Base-by-base conservation (phyloP, 2,888 invertebrate species). In the Ernsta delagoae region DNA sequence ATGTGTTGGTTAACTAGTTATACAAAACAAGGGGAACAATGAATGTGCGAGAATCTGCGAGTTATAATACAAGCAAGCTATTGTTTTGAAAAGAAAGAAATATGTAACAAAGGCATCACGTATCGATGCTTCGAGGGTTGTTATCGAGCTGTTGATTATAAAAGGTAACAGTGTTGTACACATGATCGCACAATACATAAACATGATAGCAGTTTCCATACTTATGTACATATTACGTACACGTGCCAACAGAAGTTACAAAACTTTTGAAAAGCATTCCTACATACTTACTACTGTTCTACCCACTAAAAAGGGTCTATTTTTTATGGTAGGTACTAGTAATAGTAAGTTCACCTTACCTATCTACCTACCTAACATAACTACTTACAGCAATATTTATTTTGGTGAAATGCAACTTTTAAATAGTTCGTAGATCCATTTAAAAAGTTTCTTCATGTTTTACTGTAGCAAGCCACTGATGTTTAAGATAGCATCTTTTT, bases 41-140 rank as follows among this genome's bases (percentile, higher is more conserved):
- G 48, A 50, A 50, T 50, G 6, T 16, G 4, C 16, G 48, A 6
- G 48, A 7, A 24, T 24, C 24, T 24, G 24, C 24, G 24, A 24
- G 24, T 24, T 50, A 50, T 48, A 50, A 12, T 50, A 50, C 7
- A 12, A 7, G 16, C 6, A 50, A 50, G 48, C 48, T 12, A 12
- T 48, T 48, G 48, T 48, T 48, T 48, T 48, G 48, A 48, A 48
- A 48, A 48, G 48, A 48, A 48, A n/a, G 48, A 12, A 48, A 48
- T 5, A 48, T 8, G 48, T 48, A 48, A 48, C 48, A 48, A 48
- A 48, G 48, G 48, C 48, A 12, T 5, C n/a, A 48, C 48, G 48
- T 48, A 48, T 48, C 48, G 48, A 48, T 48, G 48, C 12, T 12
- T 48, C 12, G 5, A 48, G 12, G 5, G 36, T 3, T 5, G 5